Base-by-base conservation (phyloP, 2,888 invertebrate species). In the Torymus auratus region DNA sequence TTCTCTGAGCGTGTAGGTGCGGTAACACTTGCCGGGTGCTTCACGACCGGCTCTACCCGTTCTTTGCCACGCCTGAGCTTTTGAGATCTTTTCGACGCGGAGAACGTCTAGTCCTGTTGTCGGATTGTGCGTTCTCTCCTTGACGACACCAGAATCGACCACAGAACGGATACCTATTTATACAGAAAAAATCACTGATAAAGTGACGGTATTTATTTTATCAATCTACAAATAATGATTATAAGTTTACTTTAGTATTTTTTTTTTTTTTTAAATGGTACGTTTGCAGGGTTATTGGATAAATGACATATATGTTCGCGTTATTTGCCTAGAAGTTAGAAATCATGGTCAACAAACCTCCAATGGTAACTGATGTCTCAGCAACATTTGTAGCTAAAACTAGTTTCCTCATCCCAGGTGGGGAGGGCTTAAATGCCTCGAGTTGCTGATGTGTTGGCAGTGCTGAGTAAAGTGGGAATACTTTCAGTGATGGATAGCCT, bases 361-460 rank as follows among this genome's bases (percentile, higher is more conserved):
- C 96, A 85, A 99, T 99, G 0, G 99, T 99, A 50, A 99, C 94
- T 2, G 99, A 99, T 0, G 99, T 98, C 92, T 99, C 99, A 0
- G 99, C 99, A 83, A 99, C 97, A 91, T 99, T 99, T 52, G 99
- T 99, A 7, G 98, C 95, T 69, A 99, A 92, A 50, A 99, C 95
- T 28, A 99, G 94, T 92, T 99, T 99, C 74, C 99, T 93, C 17
- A 94, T 94, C 80, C 95, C 95, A 3, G 93, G 91, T 2, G 96
- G 94, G 1, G 95, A 93, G 0, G 94, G 93, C 81, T 94, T 93
- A 92, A 98, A 98, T 20, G 97, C 97, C 88, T 95, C 95, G 88
- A 98, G 92, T 91, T 99, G 98, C 86, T 97, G 97, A 20, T 94
- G 92, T 60, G 96, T 94, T 0, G 98, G 96, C 78, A 99, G 92